These are phyloP conservation scores for Mayetiola destructor DNA, from an alignment of 2,888 invertebrate species.

Conservation along the genomic window DNA sequence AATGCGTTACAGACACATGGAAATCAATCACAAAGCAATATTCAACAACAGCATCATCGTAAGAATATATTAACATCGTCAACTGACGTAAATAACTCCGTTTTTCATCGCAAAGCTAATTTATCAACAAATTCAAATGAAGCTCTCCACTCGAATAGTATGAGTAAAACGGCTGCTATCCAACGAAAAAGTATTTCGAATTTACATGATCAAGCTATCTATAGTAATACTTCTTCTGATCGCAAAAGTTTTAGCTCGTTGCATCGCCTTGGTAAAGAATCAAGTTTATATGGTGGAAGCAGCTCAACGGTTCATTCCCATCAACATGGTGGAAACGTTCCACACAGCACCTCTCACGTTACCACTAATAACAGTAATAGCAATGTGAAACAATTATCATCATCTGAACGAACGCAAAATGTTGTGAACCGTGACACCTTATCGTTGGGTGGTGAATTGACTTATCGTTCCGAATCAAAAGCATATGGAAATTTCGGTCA, in stretches of 20 bases:
- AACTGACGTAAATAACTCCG: constrained; percentile 59
- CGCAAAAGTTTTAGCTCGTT: constrained; percentile 65
- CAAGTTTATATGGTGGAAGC: constrained; percentile 32
- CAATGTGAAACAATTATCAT: constrained; percentile 35
- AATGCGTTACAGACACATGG: not conserved
- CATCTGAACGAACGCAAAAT: constrained; percentile 49
- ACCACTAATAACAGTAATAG: not conserved
- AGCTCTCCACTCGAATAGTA: constrained; percentile 46
- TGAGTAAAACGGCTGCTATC: constrained; percentile 58
- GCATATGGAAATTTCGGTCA: constrained; percentile 48
- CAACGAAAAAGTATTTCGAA: constrained; percentile 70
- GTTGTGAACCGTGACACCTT: constrained; percentile 50
- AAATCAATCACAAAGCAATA: constrained; percentile 14
- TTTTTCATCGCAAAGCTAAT: constrained; percentile 59
- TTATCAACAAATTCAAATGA: constrained; percentile 45
- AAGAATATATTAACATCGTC: constrained; percentile 60
- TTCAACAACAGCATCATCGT: constrained; percentile 43
- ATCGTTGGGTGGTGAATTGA: constrained; percentile 56
- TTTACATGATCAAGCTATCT: constrained; percentile 57
- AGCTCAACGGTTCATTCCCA: not conserved
- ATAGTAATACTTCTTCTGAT: constrained; percentile 45
- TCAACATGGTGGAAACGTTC: constrained; percentile 22
- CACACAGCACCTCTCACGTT: constrained; percentile 24
- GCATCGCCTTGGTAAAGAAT: constrained; percentile 52
- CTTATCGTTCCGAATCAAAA: constrained; percentile 55